Conservation (phyloP, 37 sponge, comb jelly and placozoan genomes). For the Aplysina aerophoba region DNA sequence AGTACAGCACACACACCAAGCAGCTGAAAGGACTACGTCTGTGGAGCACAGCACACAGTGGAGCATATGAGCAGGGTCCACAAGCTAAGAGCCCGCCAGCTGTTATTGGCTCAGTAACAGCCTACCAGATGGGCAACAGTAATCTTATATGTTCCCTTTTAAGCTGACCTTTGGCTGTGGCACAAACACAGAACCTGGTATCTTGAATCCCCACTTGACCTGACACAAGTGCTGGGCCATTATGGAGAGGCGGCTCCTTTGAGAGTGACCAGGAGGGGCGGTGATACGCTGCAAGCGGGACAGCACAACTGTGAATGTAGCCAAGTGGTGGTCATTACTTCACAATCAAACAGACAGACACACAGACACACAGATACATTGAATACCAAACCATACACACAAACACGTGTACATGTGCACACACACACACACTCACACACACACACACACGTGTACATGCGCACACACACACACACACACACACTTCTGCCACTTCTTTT, state of each 20-base stretch:
- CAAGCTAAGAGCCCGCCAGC: too few species aligned
- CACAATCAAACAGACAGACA: too few species aligned
- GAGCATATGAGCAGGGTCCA: too few species aligned
- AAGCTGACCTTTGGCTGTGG: conserved; percentile 84
- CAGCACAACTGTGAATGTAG: not conserved
- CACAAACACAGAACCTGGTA: conserved; percentile 65
- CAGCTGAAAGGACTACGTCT: not conserved
- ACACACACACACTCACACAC: not conserved
- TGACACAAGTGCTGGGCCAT: conserved; percentile 78
- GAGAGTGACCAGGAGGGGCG: conserved; percentile 62
- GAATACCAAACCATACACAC: not conserved
- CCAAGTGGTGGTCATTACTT: too few species aligned
- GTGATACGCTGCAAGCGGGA: conserved; percentile 61
- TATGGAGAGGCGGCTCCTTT: conserved; percentile 79
- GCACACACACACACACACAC: not conserved
- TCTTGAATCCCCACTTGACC: conserved; percentile 59
- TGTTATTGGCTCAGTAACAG: too few species aligned
- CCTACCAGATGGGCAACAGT: too few species aligned
- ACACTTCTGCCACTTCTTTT: conserved; percentile 90
- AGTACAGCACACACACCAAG: not conserved
- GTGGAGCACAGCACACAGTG: too few species aligned
- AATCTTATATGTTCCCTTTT: too few species aligned
- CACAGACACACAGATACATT: not conserved
- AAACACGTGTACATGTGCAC: not conserved
- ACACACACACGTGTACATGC: conserved; percentile 33